Evolutionary conservation across 2,113 vertebrate genomes (phyloP), one percentile per base, ranked within the genome.

Genomic region (Eulemur macaco): DNA sequence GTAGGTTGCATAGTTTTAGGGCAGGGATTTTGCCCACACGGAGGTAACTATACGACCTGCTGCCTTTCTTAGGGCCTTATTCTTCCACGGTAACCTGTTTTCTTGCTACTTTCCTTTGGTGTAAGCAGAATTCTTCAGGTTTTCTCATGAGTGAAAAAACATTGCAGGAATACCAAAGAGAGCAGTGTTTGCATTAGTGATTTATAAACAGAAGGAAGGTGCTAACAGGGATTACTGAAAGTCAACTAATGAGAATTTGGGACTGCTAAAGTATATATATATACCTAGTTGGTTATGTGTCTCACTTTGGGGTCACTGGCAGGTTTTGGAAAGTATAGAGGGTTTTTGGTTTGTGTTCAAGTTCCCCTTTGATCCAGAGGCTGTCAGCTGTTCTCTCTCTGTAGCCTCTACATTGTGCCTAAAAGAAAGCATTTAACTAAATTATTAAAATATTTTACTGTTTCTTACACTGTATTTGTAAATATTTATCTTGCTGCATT

Each of bases 1-100:
- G 99, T 99, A 99, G 99, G 98, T 99, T 99, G 99, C 98, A 99
- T 99, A 99, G 99, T 99, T 99, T 98, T 98, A 98, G 98, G 98
- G 99, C 99, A 99, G 99, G 97, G 98, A 98, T 99, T 99, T 99
- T 99, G 99, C 98, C 98, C 98, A 94, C 97, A 98, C 98, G 99
- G 98, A 98, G 99, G 97, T 99, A 99, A 99, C 99, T 99, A 98
- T 99, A 99, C 99, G 99, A 99, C 98, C 98, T 99, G 98, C 98
- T 99, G 98, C 98, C 98, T 99, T 99, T 99, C 98, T 98, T 99
- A 98, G 99, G 98, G 98, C 98, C 99, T 99, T 98, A 97, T 97
- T 98, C 86, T 97, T 96, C 97, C 98, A 98, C 97, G 96, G 52
- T 96, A 89, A 98, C 89, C 25, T 5, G 47, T 78, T 92, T 91